phyloP scores from a whole-genome alignment of 1,140 invertebrate genomes.

The Nomia melanderi region DNA sequence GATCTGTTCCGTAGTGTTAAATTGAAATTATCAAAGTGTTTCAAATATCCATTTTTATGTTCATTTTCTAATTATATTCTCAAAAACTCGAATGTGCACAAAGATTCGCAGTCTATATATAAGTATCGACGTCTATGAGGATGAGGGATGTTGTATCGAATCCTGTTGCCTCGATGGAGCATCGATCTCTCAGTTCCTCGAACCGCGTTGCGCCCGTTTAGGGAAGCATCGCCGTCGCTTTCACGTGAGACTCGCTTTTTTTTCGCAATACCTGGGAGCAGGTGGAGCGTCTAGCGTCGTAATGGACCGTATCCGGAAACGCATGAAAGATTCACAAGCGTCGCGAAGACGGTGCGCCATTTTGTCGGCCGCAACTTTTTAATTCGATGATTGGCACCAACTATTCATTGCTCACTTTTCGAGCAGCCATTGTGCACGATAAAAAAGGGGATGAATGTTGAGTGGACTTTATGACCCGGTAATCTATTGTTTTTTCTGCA shows the following conservation, averaged over 20 bases:
- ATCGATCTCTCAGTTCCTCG: conserved; percentile 19
- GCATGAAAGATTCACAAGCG: conserved; percentile 62
- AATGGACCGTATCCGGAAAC: conserved; percentile 33
- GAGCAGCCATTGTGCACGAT: neutral
- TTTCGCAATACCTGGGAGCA: conserved; percentile 30
- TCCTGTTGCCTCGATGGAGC: neutral
- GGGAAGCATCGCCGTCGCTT: neutral
- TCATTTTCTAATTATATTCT: no score
- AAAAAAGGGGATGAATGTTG: neutral
- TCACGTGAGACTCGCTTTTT: neutral
- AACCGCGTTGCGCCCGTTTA: neutral
- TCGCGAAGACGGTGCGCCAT: neutral
- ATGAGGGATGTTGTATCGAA: conserved; percentile 3
- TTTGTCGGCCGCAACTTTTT: conserved; percentile 36
- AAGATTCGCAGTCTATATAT: no score
- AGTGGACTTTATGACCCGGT: neutral
- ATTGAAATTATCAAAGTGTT: no score
- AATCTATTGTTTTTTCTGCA: neutral
- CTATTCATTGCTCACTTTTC: neutral
- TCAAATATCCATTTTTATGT: no score
- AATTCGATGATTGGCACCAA: conserved; percentile 35
- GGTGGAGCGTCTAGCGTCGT: conserved; percentile 33
- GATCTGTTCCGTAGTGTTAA: no score
- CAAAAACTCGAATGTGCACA: no score
- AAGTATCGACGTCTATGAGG: neutral